phyloP scores from a whole-genome alignment of 2,113 vertebrate genomes.

The Otolemur garnettii region DNA sequence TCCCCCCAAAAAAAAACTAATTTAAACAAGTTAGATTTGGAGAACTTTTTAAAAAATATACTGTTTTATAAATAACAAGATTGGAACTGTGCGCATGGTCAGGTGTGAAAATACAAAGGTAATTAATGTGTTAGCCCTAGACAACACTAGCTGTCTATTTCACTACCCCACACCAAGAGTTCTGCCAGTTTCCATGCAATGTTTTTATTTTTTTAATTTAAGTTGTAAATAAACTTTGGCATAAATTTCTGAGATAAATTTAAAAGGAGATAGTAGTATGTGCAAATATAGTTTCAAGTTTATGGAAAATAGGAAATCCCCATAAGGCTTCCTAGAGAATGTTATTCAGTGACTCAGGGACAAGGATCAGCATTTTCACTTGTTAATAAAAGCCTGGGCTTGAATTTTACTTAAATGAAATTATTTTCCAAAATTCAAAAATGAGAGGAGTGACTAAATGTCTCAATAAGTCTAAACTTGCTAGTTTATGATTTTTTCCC shows the following conservation, averaged over 20 bases:
- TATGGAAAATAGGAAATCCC: conserved; percentile 36
- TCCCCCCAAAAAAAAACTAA: too few relatives aligned
- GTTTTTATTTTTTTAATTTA: conserved; percentile 38
- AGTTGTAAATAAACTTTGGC: conserved; percentile 67
- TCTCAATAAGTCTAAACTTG: conserved; percentile 40
- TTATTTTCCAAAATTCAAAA: conserved; percentile 53
- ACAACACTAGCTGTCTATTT: conserved; percentile 75
- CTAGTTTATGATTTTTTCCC: neutral
- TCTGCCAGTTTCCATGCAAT: conserved; percentile 40
- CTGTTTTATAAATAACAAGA: conserved; percentile 38
- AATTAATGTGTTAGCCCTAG: conserved; percentile 55
- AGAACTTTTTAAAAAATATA: neutral
- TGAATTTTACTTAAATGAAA: conserved; percentile 40
- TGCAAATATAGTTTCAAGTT: conserved; percentile 29
- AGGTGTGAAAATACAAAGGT: conserved; percentile 32
- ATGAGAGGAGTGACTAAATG: neutral
- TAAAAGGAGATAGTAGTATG: neutral
- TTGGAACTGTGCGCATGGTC: neutral
- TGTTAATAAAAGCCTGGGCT: conserved; percentile 13
- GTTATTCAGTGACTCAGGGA: neutral
- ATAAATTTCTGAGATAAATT: conserved; percentile 34
- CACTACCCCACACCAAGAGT: conserved; percentile 28
- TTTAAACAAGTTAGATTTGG: conserved; percentile 56
- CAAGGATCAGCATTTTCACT: neutral
- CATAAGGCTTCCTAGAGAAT: neutral